phyloP scores from a whole-genome alignment of 2,888 invertebrate species.

The Thalpophila matura region DNA sequence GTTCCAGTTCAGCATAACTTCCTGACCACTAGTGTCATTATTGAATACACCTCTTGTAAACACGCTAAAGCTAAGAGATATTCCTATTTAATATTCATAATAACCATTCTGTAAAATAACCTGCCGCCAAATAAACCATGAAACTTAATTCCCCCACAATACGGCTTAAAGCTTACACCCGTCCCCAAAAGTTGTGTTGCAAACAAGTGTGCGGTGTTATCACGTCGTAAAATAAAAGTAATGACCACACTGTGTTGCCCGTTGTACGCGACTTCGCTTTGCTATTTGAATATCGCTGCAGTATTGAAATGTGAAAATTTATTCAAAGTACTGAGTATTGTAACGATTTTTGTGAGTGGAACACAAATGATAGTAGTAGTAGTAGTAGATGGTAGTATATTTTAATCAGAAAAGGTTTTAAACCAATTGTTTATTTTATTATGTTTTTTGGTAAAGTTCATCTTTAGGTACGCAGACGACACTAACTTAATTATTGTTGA shows the following conservation, averaged over 20 bases:
- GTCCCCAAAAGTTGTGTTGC: slow-evolving; percentile 66
- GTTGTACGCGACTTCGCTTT: slow-evolving; percentile 65
- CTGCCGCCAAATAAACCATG: slow-evolving; percentile 51
- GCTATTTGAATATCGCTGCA: slow-evolving; percentile 50
- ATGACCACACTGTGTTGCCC: slow-evolving; percentile 69
- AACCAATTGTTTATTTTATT: background rate
- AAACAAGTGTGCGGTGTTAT: slow-evolving; percentile 73
- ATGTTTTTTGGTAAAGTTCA: too few species aligned
- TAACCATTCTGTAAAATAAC: slow-evolving; percentile 45
- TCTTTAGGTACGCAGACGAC: too few species aligned
- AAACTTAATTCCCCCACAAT: slow-evolving; percentile 56
- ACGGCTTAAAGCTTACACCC: slow-evolving; percentile 58
- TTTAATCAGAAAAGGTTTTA: too few species aligned
- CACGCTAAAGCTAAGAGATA: too few species aligned
- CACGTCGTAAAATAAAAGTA: slow-evolving; percentile 78
- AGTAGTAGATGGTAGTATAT: too few species aligned
- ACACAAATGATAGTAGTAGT: too few species aligned
- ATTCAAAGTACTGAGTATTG: slow-evolving; percentile 16
- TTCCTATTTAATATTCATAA: slow-evolving; percentile 41
- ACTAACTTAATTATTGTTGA: too few species aligned
- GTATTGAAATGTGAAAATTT: slow-evolving; percentile 44
- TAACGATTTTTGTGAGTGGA: slow-evolving; percentile 1
- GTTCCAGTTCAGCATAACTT: too few species aligned
- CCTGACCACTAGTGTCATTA: too few species aligned
- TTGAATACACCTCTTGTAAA: too few species aligned